Conservation (phyloP, 2,888 invertebrate species). For the Clivina fossor region DNA sequence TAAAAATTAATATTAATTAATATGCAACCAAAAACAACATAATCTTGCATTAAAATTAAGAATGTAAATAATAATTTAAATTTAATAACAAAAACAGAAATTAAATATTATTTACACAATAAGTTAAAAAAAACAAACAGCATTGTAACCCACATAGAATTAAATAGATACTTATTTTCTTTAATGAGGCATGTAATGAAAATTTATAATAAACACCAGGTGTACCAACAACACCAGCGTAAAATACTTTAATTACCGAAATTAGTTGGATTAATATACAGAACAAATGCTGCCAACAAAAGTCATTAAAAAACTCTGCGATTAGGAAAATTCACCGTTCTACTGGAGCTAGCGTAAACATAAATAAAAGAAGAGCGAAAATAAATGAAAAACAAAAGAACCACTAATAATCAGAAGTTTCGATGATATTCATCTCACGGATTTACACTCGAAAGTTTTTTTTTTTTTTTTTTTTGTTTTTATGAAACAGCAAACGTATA, state of each 20-base stretch:
- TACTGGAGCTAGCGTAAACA: neutral
- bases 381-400: constrained; percentile 12
- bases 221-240: neutral
- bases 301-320: constrained; percentile 20
- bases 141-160: too few relatives aligned
- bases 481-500: constrained; percentile 12
- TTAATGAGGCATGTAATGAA: too few relatives aligned
- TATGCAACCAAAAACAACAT: too few relatives aligned
- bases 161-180: too few relatives aligned
- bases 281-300: constrained; percentile 5
- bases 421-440: neutral
- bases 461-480: too few relatives aligned
- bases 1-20: too few relatives aligned
- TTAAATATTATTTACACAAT: too few relatives aligned
- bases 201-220: constrained; percentile 1
- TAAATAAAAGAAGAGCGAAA: neutral
- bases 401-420: constrained; percentile 15
- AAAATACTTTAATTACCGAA: constrained; percentile 15
- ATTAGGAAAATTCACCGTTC: neutral
- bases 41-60: too few relatives aligned
- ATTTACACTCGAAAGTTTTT: constrained; percentile 18
- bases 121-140: too few relatives aligned
- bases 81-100: too few relatives aligned
- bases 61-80: too few relatives aligned
- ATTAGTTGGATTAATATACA: neutral